Evolutionary conservation across 2,888 invertebrate species (phyloP).

Genomic region (Caenorhabditis sp.): DNA sequence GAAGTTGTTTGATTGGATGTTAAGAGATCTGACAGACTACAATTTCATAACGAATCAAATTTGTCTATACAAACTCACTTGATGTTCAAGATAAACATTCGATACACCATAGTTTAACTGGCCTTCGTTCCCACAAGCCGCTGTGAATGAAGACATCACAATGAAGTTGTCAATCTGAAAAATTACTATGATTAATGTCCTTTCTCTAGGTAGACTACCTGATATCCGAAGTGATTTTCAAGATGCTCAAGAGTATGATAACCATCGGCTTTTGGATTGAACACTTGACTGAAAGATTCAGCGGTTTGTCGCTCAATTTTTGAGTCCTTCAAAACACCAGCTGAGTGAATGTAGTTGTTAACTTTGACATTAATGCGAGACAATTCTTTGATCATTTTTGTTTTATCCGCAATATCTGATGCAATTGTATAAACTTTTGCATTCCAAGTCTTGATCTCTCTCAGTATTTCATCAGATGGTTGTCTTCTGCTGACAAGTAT

Average conservation of each 20-base stretch:
- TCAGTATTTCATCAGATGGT: constrained; percentile 26
- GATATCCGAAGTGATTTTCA: constrained; percentile 32
- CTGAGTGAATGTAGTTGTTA: constrained; percentile 61
- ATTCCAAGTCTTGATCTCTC: constrained; percentile 29
- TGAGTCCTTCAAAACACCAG: constrained; percentile 60
- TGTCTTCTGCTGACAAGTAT: constrained; percentile 49
- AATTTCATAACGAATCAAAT: too few relatives aligned
- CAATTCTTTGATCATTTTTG: constrained; percentile 29
- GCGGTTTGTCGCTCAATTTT: constrained; percentile 52
- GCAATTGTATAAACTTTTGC: constrained; percentile 40
- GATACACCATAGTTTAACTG: constrained; percentile 65
- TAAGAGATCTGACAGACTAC: too few relatives aligned
- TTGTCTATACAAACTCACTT: constrained; percentile 26
- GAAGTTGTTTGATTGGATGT: too few relatives aligned
- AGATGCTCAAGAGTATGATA: constrained; percentile 40
- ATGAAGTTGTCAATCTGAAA: constrained; percentile 51
- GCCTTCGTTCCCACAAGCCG: constrained; percentile 64
- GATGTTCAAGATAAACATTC: constrained; percentile 57
- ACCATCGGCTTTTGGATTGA: constrained; percentile 58
- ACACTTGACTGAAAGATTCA: constrained; percentile 51
- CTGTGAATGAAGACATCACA: constrained; percentile 63
- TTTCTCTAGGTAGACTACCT: constrained; percentile 37
- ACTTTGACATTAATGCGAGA: constrained; percentile 31
- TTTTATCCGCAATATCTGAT: constrained; percentile 44
- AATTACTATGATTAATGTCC: too few relatives aligned